Evolutionary conservation across 2,888 invertebrate genomes (phyloP), one percentile per base, ranked within the genome.

Genomic region (Napeogenes sylphis): DNA sequence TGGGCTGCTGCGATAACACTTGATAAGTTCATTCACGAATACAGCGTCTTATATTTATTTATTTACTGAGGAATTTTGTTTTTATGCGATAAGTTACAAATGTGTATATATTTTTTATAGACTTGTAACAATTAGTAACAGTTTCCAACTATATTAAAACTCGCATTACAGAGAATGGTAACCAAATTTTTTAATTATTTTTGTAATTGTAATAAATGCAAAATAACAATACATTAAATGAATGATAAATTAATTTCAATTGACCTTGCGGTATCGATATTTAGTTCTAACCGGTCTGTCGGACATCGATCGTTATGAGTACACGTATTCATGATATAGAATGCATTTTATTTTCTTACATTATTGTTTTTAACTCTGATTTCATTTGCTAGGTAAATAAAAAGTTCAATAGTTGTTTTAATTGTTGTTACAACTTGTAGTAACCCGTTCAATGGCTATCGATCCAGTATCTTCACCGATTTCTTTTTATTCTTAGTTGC

Each of bases 371-470:
- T 5, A 35, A 35, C 6, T 5, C 35, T 35, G 35, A 35, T 35
- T 35, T 35, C 35, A 35, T 35, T 35, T 35, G 3, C 21, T 21
- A 21, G 21, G 21, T 21, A 1, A 21, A 21, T 21, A 21, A 21
- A 35, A 35, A 5, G 35, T 6, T 35, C 35, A 5, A 42, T 3
- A 10, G 42, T 10, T 42, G 12, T 42, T 42, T 42, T 42, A 42
- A 21, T 21, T 21, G 21, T 21, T 2, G 10, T 42, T 42, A 42
- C 42, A 42, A 42, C 10, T 42, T 30, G 51, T 30, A 21, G 30
- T 51, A 59, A 59, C 61, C 64, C 57, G 64, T 66, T 64, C 63
- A 63, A 57, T 58, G 59, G 61, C 61, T 64, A 66, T 66, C 64
- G 64, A 66, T 62, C 66, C 30, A 51, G 10, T 30, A 30, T 51